Percentiles rank a stretch among this genome's conserved stretches.
These are phyloP conservation scores for Helicolenus hilgendorfi DNA, from an alignment of 2,797 vertebrate genomes.

Conservation along the genomic window DNA sequence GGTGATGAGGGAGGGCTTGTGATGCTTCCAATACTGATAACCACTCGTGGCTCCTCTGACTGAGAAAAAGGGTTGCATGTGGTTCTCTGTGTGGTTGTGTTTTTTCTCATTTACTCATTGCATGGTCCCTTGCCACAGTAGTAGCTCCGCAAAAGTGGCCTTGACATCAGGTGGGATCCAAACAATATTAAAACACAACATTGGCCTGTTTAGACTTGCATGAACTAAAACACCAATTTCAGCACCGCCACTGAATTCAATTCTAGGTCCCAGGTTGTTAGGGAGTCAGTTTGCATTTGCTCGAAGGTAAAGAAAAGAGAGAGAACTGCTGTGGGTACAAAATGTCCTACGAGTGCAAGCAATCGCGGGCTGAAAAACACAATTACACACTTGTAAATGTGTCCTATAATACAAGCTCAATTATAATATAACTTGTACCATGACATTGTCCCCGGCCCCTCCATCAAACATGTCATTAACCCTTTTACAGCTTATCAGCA, in stretches of 20 bases:
- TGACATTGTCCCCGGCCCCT: slow-evolving; percentile 37
- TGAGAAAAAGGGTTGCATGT: slow-evolving; percentile 47
- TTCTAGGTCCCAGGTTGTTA: slow-evolving; percentile 7
- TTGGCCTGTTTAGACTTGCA: slow-evolving; percentile 33
- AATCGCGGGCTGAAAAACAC: neutral
- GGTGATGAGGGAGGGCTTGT: slow-evolving; percentile 68
- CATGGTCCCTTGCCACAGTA: neutral
- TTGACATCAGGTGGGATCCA: slow-evolving; percentile 45
- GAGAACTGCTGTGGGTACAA: neutral
- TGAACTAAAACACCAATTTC: slow-evolving; percentile 53
- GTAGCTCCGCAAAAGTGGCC: slow-evolving; percentile 25
- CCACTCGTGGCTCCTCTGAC: slow-evolving; percentile 42
- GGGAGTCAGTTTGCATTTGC: slow-evolving; percentile 30
- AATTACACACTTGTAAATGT: slow-evolving; percentile 13
- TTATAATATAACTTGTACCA: slow-evolving; percentile 28
- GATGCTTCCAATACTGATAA: slow-evolving; percentile 76
- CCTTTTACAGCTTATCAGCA: neutral
- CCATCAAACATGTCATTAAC: slow-evolving; percentile 43
- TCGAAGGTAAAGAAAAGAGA: neutral
- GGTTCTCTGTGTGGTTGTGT: slow-evolving; percentile 18
- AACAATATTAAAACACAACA: slow-evolving; percentile 51
- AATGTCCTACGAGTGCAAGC: neutral
- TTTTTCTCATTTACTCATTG: slow-evolving; percentile 13
- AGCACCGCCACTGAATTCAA: slow-evolving; percentile 32
- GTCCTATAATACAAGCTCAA: slow-evolving; percentile 21